Evolutionary conservation across 2,797 vertebrate species (phyloP).

Genomic region (Cossypha niveicapilla): DNA sequence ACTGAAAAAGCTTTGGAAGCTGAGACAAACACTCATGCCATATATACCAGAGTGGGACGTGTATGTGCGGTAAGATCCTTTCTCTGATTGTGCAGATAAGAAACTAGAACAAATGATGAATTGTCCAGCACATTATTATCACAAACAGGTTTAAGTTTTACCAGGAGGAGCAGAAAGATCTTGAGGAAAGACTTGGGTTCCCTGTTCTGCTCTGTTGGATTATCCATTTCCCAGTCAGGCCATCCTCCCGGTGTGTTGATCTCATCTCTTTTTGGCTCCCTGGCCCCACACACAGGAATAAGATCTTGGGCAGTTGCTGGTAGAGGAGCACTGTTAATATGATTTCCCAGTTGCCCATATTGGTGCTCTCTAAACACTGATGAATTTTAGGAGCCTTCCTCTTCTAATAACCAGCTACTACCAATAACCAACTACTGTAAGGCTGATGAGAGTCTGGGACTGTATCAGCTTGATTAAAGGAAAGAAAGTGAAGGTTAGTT

Average conservation of each 20-base stretch:
- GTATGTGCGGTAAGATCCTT: constrained; percentile 85
- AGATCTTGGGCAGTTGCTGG: fast-evolving
- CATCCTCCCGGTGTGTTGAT: neutral
- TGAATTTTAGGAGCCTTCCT: neutral
- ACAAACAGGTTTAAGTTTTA: neutral
- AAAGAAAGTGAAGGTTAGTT: neutral
- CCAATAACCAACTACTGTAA: neutral
- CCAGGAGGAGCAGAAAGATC: neutral
- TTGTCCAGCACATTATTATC: neutral
- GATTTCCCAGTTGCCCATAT: neutral
- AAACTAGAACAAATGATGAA: neutral
- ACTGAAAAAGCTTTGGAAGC: constrained; percentile 87
- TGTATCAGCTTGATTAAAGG: neutral
- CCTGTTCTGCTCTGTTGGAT: fast-evolving
- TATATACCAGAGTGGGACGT: constrained; percentile 86
- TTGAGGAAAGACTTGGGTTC: neutral
- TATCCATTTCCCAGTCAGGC: neutral
- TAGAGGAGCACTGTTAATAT: neutral
- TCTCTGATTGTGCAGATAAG: neutral
- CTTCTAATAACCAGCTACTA: neutral
- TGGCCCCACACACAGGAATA: neutral
- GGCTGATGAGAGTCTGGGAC: neutral
- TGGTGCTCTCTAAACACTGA: neutral
- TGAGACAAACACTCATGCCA: constrained; percentile 80
- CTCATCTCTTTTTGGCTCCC: neutral